Base-by-base conservation (phyloP, 2,888 invertebrate genomes). In the Catocala fraxini region DNA sequence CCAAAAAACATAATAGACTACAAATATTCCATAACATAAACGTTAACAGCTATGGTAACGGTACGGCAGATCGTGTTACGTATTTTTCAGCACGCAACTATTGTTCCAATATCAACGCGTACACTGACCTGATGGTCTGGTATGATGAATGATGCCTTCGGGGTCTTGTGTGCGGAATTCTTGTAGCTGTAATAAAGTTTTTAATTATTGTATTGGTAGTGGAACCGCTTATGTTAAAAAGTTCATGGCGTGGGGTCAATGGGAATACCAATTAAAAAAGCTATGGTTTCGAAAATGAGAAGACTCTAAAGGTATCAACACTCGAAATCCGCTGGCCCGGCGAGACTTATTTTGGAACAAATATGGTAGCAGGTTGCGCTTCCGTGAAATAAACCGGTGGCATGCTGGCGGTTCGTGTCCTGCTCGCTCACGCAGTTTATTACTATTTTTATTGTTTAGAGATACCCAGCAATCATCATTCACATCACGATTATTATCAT, bases 71-170 rank as follows among this genome's bases (percentile, higher is more conserved):
- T 69, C 55, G 56, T 41, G 68, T 75, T 72, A 72, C 70, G 64
- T 77, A 68, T 77, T 75, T 77, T 72, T 76, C 73, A 77, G 68
- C 76, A 76, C 76, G 76, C 76, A 72, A 77, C 63, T 48, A 73
- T 68, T 52, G 61, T 54, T 68, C 54, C 65, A 55, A 51, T 63
- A 51, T 68, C 46, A 46, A 52, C 41, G 41, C 48, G 75, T 68
- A 74, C 59, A 70, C 15, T 68, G 75, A 61, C 68, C 75, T 55
- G 43, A 33, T 43, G 25, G 47, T 53, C 46, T 51, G 49, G 13
- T 35, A 48, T 47, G 42, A 42, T 49, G 45, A 41, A 63, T 34
- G 49, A 51, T 58, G 54, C 51, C 63, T 58, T 43, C 49, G 33
- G 35, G 41, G 41, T 11, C 12, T 62, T 39, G 25, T 15, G 42